These are phyloP conservation scores for Psix sp. DNA, from an alignment of 1,140 invertebrate genomes.

Conservation along the genomic window DNA sequence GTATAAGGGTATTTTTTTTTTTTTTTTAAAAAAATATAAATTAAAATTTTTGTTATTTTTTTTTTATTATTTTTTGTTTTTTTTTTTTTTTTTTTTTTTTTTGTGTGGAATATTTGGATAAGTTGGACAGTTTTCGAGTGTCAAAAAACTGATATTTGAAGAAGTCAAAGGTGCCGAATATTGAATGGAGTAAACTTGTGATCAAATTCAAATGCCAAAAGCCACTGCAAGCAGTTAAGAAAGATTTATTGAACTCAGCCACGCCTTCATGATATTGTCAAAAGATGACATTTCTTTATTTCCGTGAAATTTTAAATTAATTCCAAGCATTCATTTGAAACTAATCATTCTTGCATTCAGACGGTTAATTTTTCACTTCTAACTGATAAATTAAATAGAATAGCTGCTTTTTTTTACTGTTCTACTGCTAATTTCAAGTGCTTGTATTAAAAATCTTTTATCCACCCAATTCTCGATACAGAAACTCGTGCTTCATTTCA, in stretches of 20 bases:
- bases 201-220: conserved; percentile 23
- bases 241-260: conserved; percentile 25
- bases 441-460: conserved; percentile 14
- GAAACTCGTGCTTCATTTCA: conserved; percentile 22
- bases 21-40: too few species aligned
- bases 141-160: too few species aligned
- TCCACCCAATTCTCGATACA: conserved; percentile 32
- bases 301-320: too few species aligned
- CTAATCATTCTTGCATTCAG: conserved; percentile 1
- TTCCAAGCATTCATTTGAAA: too few species aligned
- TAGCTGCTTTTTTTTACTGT: conserved; percentile 13
- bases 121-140: too few species aligned
- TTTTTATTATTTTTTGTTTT: too few species aligned
- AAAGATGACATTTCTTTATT: not conserved
- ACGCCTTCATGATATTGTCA: conserved; percentile 29
- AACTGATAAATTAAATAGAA: not conserved
- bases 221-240: conserved; percentile 14
- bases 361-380: not conserved
- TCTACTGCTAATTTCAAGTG: conserved; percentile 20
- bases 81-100: too few species aligned
- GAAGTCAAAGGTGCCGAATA: too few species aligned
- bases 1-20: too few species aligned
- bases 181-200: conserved; percentile 16
- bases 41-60: too few species aligned
- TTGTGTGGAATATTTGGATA: too few species aligned